Conservation (phyloP, 1,140 invertebrate genomes). For the Luehdorfia chinensis region DNA sequence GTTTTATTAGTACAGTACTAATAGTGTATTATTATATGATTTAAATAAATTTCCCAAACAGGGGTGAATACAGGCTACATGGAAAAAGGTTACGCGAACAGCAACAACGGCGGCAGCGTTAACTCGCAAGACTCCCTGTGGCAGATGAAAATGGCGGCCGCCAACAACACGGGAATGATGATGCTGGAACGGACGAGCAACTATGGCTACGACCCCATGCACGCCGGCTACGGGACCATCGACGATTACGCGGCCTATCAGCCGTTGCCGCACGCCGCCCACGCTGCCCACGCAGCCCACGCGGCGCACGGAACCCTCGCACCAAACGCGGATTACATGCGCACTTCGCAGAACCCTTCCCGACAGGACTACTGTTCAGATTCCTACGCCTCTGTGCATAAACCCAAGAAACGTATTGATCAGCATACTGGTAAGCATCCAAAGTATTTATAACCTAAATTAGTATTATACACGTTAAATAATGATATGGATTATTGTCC, state of each 20-base stretch:
- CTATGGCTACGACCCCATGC: constrained; percentile 87
- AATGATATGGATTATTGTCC: no score
- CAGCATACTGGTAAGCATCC: constrained; percentile 86
- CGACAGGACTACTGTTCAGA: constrained; percentile 91
- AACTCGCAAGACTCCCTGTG: constrained; percentile 96
- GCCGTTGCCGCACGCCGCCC: constrained; percentile 82
- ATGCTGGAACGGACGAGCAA: constrained; percentile 80
- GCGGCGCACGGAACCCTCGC: constrained; percentile 90
- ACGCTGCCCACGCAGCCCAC: constrained; percentile 81
- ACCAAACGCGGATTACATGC: constrained; percentile 82
- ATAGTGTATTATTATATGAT: no score
- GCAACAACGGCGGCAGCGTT: constrained; percentile 94
- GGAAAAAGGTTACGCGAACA: constrained; percentile 94
- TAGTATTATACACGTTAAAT: no score
- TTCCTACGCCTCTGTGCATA: constrained; percentile 90
- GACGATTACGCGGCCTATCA: constrained; percentile 93
- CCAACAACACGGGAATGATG: constrained; percentile 78
- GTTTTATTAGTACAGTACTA: no score
- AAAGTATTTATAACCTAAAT: no score
- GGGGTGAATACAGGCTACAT: constrained; percentile 91
- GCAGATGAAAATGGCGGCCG: constrained; percentile 93
- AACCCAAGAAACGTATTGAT: constrained; percentile 89
- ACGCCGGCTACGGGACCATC: constrained; percentile 88
- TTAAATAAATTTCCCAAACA: no score
- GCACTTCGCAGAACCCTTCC: constrained; percentile 87